These are phyloP conservation scores for Corythoichthys intestinalis DNA, from an alignment of 2,113 vertebrate species.

Conservation along the genomic window DNA sequence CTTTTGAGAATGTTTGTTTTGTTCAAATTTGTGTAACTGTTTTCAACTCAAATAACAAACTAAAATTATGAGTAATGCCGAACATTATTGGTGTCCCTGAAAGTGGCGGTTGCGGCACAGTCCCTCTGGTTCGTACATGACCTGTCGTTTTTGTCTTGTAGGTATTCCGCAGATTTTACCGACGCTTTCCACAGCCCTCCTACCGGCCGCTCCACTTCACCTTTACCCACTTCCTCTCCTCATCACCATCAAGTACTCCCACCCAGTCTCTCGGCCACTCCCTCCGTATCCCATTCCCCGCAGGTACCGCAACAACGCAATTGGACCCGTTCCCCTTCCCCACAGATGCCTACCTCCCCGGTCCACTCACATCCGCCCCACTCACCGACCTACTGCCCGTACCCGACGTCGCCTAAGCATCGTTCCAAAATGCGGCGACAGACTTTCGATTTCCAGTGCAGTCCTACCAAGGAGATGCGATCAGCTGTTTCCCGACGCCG, in stretches of 20 bases:
- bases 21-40: no score
- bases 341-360: conserved; percentile 79
- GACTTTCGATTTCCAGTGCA: conserved; percentile 72
- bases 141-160: conserved; percentile 44
- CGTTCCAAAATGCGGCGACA: conserved; percentile 71
- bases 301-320: conserved; percentile 63
- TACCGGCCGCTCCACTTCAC: conserved; percentile 69
- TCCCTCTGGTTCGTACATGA: neutral
- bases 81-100: neutral
- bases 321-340: conserved; percentile 76
- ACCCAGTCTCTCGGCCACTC: conserved; percentile 52
- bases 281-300: conserved; percentile 59
- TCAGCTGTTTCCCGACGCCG: conserved; percentile 72
- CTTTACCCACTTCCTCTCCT: conserved; percentile 68
- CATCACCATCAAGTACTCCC: conserved; percentile 69
- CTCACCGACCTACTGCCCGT: conserved; percentile 80
- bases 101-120: neutral
- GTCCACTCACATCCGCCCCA: conserved; percentile 67
- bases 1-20: no score
- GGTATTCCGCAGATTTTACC: conserved; percentile 76
- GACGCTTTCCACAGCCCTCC: conserved; percentile 75
- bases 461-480: conserved; percentile 65
- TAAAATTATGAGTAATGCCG: neutral
- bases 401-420: conserved; percentile 78
- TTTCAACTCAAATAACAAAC: no score